Conservation (phyloP, 2,888 invertebrate species). For the Cephonodes hylas region DNA sequence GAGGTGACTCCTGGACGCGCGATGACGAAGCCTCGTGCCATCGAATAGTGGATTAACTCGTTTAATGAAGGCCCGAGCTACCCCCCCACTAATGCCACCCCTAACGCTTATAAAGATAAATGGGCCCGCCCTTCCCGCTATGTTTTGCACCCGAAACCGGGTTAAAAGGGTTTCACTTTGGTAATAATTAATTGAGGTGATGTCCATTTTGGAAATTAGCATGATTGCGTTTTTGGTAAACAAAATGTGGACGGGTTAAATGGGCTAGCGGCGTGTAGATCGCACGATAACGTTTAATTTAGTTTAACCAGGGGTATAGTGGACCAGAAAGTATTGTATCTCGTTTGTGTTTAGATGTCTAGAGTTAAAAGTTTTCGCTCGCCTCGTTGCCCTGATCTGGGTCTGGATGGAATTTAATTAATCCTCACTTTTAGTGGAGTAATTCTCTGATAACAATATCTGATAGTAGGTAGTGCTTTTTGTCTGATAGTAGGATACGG, state of each 20-base stretch:
- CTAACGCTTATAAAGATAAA: conserved; percentile 55
- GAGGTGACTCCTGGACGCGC: neutral
- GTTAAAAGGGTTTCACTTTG: conserved; percentile 67
- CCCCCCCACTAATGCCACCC: conserved; percentile 22
- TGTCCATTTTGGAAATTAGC: conserved; percentile 54
- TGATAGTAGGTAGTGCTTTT: neutral
- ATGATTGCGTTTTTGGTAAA: conserved; percentile 45
- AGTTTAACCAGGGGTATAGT: neutral
- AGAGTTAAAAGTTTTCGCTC: neutral
- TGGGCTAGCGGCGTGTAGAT: neutral
- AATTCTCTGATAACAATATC: neutral
- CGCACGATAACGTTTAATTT: conserved; percentile 8
- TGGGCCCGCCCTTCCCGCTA: conserved; percentile 54
- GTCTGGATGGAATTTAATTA: neutral
- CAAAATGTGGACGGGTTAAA: conserved; percentile 11
- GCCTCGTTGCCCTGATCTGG: neutral
- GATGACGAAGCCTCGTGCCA: conserved; percentile 7
- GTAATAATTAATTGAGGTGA: conserved; percentile 69
- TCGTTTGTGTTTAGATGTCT: neutral
- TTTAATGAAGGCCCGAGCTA: conserved; percentile 47
- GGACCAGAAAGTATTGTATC: conserved; percentile 3
- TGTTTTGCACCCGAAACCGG: conserved; percentile 51
- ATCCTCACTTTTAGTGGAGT: neutral
- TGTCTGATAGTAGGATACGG: too few relatives aligned
- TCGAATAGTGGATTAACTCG: conserved; percentile 43